Percentiles rank a stretch among this genome's conserved stretches.
These are phyloP conservation scores for Pedionomus torquatus DNA, from an alignment of 2,113 vertebrate genomes.

Conservation along the genomic window DNA sequence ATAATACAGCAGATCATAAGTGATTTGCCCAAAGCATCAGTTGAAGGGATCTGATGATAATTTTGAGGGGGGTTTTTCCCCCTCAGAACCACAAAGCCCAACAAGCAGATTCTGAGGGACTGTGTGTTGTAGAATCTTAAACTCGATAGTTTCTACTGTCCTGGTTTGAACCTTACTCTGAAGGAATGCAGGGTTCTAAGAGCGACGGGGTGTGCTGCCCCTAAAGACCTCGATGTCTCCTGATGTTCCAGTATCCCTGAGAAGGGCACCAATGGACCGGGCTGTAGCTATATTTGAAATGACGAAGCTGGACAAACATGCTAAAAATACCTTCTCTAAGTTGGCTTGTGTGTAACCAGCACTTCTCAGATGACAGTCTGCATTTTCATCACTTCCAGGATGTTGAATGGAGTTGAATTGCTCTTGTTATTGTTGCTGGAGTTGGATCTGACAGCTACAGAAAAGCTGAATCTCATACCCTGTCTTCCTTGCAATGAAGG, in stretches of 20 bases:
- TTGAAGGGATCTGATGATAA: background rate
- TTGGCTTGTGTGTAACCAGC: background rate
- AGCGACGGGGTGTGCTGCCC: background rate
- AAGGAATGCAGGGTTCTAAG: background rate
- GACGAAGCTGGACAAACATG: background rate
- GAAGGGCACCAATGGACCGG: background rate
- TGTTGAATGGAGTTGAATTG: background rate
- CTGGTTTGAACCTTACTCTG: background rate
- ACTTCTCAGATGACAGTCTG: background rate
- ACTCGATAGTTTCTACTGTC: background rate
- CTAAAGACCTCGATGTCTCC: background rate
- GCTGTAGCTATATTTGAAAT: background rate
- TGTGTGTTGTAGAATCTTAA: background rate
- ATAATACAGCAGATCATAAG: background rate
- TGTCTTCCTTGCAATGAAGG: background rate
- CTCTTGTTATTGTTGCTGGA: background rate
- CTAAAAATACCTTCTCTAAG: constrained; percentile 16
- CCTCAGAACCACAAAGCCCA: background rate
- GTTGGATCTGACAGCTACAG: background rate
- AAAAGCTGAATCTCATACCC: background rate
- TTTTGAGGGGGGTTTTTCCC: no score
- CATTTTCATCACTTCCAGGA: constrained; percentile 36
- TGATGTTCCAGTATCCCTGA: background rate
- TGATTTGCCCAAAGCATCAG: constrained; percentile 20
- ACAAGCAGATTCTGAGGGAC: background rate